These are phyloP conservation scores for Anguilla rostrata DNA, from an alignment of 2,113 vertebrate species.

Conservation along the genomic window DNA sequence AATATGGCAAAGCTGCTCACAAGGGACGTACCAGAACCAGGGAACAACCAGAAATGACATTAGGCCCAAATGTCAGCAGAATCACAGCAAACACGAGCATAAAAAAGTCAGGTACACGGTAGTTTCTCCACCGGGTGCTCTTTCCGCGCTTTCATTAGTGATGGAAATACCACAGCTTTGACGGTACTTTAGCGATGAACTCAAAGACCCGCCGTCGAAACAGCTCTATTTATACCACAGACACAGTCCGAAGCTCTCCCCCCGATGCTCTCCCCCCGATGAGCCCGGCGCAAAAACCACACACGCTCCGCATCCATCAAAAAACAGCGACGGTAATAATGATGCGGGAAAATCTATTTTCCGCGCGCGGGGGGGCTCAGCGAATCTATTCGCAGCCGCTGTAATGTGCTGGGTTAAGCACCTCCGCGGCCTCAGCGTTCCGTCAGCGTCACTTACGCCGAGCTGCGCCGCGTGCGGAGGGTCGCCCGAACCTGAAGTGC, in stretches of 20 bases:
- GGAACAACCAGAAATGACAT: no score
- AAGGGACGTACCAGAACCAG: neutral
- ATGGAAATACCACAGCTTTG: conserved; percentile 25
- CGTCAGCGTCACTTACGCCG: conserved; percentile 49
- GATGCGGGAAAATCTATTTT: conserved; percentile 2
- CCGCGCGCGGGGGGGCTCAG: conserved; percentile 30
- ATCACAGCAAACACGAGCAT: neutral
- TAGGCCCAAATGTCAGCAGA: no score
- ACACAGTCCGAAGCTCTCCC: conserved; percentile 10
- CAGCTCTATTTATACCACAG: conserved; percentile 60
- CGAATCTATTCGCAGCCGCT: conserved; percentile 41
- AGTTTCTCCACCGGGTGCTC: neutral
- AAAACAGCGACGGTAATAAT: neutral
- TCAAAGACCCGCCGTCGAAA: conserved; percentile 58
- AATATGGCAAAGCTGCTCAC: neutral
- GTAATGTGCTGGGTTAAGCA: conserved; percentile 40
- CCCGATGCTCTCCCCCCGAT: conserved; percentile 41
- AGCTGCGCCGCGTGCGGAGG: conserved; percentile 44
- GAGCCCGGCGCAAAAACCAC: neutral
- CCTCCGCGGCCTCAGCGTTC: conserved; percentile 40
- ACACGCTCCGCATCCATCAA: neutral
- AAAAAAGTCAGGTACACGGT: no score
- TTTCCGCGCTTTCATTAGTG: neutral
- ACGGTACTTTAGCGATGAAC: conserved; percentile 49
- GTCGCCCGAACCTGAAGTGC: neutral